Evolutionary conservation across 2,797 vertebrate species (phyloP).

Genomic region (Clamator glandarius): DNA sequence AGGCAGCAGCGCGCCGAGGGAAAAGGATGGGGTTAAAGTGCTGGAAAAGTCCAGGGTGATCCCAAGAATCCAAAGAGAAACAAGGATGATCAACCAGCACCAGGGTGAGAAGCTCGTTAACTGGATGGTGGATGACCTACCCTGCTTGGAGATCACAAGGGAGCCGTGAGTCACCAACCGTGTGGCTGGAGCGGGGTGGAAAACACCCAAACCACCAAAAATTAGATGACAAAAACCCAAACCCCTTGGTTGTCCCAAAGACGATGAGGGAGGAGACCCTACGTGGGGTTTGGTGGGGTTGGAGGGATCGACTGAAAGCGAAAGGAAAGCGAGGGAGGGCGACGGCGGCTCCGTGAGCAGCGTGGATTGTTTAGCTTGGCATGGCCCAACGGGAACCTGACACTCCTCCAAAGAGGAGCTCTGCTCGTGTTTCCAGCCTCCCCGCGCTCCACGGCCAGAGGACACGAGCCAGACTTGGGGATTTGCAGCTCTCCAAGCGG

Average conservation of each 20-base stretch:
- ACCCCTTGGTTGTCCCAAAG: neutral
- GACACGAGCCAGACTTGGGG: neutral
- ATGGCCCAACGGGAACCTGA: neutral
- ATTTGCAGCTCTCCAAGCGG: neutral
- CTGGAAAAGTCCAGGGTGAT: neutral
- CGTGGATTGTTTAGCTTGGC: slow-evolving; percentile 21
- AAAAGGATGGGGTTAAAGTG: neutral
- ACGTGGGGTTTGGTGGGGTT: neutral
- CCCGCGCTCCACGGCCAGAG: neutral
- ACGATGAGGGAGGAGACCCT: neutral
- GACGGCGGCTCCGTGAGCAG: neutral
- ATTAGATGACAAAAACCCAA: too few species aligned
- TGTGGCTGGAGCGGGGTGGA: too few species aligned
- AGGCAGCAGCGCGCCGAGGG: neutral
- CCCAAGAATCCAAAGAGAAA: neutral
- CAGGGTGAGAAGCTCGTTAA: neutral
- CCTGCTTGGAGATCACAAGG: neutral
- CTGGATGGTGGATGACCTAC: neutral
- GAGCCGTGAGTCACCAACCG: neutral
- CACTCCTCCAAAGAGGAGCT: neutral
- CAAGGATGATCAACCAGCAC: accelerated
- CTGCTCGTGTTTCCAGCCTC: neutral
- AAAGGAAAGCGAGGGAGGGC: neutral
- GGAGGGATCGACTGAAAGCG: neutral
- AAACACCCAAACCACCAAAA: neutral